These are phyloP conservation scores for Ctenicera cuprea DNA, from an alignment of 2,888 invertebrate genomes.

Conservation along the genomic window DNA sequence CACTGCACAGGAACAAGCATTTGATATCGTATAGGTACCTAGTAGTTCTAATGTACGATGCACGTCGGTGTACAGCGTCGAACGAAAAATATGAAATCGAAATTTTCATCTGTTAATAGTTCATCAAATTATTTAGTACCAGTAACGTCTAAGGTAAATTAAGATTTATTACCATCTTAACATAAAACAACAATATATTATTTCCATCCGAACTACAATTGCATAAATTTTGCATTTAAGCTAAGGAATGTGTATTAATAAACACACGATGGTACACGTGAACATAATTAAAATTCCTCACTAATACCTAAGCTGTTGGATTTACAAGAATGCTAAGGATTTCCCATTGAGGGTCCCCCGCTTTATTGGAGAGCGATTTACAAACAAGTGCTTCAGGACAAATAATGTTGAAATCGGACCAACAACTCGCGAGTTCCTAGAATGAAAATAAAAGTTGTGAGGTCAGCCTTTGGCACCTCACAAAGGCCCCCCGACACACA, in stretches of 20 bases:
- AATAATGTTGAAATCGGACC: constrained; percentile 17
- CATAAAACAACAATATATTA: no score
- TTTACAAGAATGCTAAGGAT: constrained; percentile 23
- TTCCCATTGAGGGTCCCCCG: not conserved
- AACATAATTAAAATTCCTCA: constrained; percentile 19
- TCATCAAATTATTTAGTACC: no score
- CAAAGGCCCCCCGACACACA: constrained; percentile 34
- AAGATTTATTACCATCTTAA: no score
- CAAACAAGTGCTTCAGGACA: constrained; percentile 8
- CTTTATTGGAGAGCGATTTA: not conserved
- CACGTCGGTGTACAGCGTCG: no score
- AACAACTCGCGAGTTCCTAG: constrained; percentile 16
- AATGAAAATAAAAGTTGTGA: constrained; percentile 33
- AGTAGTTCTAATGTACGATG: no score
- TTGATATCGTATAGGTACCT: no score
- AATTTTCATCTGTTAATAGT: no score
- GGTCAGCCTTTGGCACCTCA: constrained; percentile 34
- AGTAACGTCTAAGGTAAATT: no score
- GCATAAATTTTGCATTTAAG: not conserved
- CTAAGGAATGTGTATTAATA: not conserved
- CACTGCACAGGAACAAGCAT: no score
- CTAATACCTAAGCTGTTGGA: not conserved
- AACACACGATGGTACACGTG: constrained; percentile 5
- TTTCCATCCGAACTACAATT: no score
- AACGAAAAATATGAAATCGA: no score